Percentiles rank a stretch among this genome's conserved stretches.
phyloP scores from a whole-genome alignment of 2,888 invertebrate species.

The Apodemia mormo region DNA sequence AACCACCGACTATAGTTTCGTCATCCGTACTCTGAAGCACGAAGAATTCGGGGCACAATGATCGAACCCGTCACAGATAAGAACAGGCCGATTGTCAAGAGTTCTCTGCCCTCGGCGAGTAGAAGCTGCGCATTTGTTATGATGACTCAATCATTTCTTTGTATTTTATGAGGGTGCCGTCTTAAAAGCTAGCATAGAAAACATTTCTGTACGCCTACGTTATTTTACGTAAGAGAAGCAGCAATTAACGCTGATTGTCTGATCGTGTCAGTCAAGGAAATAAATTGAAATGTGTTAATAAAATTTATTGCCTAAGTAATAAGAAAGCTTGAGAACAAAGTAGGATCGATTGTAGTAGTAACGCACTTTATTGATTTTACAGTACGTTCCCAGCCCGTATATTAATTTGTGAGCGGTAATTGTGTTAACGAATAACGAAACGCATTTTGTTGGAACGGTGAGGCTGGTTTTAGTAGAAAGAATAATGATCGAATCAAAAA shows the following conservation, averaged over 20 bases:
- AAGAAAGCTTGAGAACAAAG: constrained; percentile 65
- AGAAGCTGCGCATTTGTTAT: constrained; percentile 75
- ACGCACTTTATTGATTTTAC: constrained; percentile 49
- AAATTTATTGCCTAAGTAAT: constrained; percentile 68
- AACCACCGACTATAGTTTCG: constrained; percentile 56
- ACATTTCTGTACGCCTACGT: constrained; percentile 53
- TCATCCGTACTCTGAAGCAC: constrained; percentile 66
- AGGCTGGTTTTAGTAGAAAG: not conserved
- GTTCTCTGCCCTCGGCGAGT: constrained; percentile 57
- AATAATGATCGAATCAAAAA: constrained; percentile 43
- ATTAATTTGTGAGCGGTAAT: constrained; percentile 51
- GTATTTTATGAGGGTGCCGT: constrained; percentile 55
- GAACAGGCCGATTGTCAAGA: constrained; percentile 68
- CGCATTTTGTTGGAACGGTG: constrained; percentile 34
- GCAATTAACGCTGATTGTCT: constrained; percentile 75
- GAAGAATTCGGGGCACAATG: constrained; percentile 72
- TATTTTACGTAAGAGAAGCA: constrained; percentile 67
- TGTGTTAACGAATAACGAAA: constrained; percentile 43
- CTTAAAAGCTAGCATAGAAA: constrained; percentile 43
- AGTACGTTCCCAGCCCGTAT: constrained; percentile 50
- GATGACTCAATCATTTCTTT: constrained; percentile 80
- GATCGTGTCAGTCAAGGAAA: constrained; percentile 54
- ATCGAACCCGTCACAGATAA: constrained; percentile 76
- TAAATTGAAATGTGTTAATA: constrained; percentile 76
- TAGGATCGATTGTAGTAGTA: constrained; percentile 60